Evolutionary conservation across 2,113 vertebrate genomes (phyloP).

Genomic region (Elgaria multicarinata): DNA sequence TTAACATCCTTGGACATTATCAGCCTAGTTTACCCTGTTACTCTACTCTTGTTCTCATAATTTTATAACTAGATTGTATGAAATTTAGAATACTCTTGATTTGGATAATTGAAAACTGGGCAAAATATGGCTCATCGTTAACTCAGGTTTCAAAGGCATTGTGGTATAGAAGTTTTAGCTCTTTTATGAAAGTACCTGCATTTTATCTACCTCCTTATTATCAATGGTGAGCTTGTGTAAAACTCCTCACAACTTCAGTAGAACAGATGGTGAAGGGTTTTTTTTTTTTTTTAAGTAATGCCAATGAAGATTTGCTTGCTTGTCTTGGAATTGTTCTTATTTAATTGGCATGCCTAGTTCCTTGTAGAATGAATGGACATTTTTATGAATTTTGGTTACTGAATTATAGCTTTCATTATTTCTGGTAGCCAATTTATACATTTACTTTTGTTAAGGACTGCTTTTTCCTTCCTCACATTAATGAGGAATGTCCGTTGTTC

Average conservation of each 20-base stretch:
- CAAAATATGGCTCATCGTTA: slow-evolving; percentile 30
- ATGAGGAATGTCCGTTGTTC: neutral
- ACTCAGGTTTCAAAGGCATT: slow-evolving; percentile 40
- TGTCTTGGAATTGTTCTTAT: slow-evolving; percentile 61
- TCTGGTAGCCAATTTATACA: slow-evolving; percentile 37
- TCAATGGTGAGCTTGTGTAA: slow-evolving; percentile 58
- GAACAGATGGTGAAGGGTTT: slow-evolving; percentile 70
- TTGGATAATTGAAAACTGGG: neutral
- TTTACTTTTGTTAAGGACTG: neutral
- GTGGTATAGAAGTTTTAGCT: slow-evolving; percentile 53
- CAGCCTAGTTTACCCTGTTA: neutral
- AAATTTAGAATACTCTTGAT: slow-evolving; percentile 14
- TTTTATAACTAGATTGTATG: slow-evolving; percentile 28
- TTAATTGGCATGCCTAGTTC: slow-evolving; percentile 58
- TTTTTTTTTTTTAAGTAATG: slow-evolving; percentile 66
- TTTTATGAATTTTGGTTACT: slow-evolving; percentile 49
- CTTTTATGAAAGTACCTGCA: slow-evolving; percentile 50
- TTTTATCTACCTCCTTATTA: slow-evolving; percentile 59
- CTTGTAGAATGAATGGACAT: slow-evolving; percentile 50
- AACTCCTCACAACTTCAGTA: slow-evolving; percentile 57
- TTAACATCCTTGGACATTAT: neutral
- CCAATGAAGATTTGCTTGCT: slow-evolving; percentile 68
- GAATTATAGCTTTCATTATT: slow-evolving; percentile 51
- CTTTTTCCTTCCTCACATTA: neutral
- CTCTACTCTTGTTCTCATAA: neutral